A percentile compares a stretch with the other conserved stretches of the same genome.
Conservation (phyloP, 2,797 vertebrate genomes). For the Etheostoma perlongum region DNA sequence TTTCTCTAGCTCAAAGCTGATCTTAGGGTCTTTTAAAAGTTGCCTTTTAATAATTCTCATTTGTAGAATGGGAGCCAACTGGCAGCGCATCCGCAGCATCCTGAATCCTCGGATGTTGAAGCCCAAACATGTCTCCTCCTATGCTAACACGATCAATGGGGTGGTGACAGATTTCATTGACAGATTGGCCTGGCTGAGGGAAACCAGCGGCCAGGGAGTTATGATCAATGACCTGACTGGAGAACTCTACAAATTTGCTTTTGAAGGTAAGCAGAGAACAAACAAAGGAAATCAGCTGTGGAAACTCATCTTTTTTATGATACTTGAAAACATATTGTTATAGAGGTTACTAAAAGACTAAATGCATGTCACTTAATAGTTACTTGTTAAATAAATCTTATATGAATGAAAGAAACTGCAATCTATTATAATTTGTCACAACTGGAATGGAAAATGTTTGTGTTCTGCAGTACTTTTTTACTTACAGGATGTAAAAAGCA, state of each 20-base stretch:
- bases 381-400: background rate
- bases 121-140: slow-evolving; percentile 84
- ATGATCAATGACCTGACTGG: slow-evolving; percentile 81
- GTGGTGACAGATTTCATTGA: slow-evolving; percentile 86
- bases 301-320: background rate
- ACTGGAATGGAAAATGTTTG: background rate
- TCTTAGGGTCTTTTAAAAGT: background rate
- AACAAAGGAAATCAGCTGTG: background rate
- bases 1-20: no score
- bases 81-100: slow-evolving; percentile 85
- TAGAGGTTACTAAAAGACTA: background rate
- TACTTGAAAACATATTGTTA: background rate
- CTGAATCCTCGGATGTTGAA: slow-evolving; percentile 87
- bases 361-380: no score
- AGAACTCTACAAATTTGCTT: slow-evolving; percentile 88
- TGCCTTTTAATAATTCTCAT: background rate
- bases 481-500: background rate
- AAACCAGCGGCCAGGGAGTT: slow-evolving; percentile 63
- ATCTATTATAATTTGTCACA: background rate
- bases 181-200: slow-evolving; percentile 75
- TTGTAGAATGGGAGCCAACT: slow-evolving; percentile 82
- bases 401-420: background rate
- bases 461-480: background rate
- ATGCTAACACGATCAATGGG: slow-evolving; percentile 77
- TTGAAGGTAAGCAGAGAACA: slow-evolving; percentile 83